Conservation (phyloP, 2,888 invertebrate species). For the Orthosia gracilis region DNA sequence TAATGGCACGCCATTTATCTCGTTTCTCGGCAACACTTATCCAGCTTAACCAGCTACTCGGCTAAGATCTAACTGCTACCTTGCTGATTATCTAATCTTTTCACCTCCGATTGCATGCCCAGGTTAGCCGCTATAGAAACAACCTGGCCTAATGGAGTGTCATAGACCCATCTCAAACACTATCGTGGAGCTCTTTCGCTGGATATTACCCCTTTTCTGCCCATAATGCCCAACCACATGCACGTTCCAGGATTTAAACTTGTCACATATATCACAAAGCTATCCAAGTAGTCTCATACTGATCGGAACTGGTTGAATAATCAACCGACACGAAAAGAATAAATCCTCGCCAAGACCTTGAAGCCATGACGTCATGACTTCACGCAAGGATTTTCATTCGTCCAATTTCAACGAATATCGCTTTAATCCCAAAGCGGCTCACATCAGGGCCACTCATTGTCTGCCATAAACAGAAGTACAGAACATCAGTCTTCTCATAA, state of each 20-base stretch:
- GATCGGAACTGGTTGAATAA: no score
- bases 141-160: no score
- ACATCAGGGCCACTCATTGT: slow-evolving; percentile 54
- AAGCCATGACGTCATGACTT: background rate
- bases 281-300: no score
- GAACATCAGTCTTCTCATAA: slow-evolving; percentile 39
- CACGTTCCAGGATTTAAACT: no score
- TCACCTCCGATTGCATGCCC: no score
- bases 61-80: background rate
- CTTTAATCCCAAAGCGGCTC: slow-evolving; percentile 26
- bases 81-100: background rate
- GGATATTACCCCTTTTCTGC: no score
- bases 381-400: background rate
- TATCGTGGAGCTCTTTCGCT: no score
- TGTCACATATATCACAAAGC: no score
- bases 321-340: no score
- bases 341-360: background rate
- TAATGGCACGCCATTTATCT: background rate
- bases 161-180: no score
- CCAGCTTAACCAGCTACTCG: background rate
- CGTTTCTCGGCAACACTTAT: background rate
- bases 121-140: no score
- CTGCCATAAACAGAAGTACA: slow-evolving; percentile 50
- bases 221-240: no score
- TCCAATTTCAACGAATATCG: slow-evolving; percentile 21